phyloP scores from a whole-genome alignment of 1,140 invertebrate species.

The Zaprionus ornatus region DNA sequence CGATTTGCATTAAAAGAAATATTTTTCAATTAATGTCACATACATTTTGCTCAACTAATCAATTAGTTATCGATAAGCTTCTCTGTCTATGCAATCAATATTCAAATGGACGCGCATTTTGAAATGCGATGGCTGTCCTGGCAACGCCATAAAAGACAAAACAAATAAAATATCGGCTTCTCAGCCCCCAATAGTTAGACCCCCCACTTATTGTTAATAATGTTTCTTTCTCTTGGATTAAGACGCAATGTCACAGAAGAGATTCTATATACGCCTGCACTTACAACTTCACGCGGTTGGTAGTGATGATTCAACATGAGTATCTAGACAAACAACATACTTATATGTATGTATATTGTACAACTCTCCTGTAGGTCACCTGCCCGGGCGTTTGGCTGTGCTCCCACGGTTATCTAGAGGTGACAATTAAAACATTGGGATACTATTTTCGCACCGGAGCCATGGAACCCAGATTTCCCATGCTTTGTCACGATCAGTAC shows the following conservation, averaged over 20 bases:
- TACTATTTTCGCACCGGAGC: constrained; percentile 79
- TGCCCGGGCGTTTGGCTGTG: constrained; percentile 83
- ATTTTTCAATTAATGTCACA: neutral
- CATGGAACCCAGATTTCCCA: constrained; percentile 78
- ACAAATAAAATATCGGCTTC: constrained; percentile 45
- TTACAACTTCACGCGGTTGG: constrained; percentile 71
- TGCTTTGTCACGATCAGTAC: constrained; percentile 78
- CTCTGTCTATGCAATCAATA: constrained; percentile 17
- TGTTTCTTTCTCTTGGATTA: constrained; percentile 35
- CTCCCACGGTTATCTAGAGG: constrained; percentile 75
- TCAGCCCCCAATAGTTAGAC: constrained; percentile 29
- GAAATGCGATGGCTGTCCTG: constrained; percentile 46
- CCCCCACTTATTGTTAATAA: neutral
- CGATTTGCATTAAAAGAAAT: neutral
- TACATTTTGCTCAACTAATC: neutral
- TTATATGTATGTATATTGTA: neutral
- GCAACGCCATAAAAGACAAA: constrained; percentile 61
- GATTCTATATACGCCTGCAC: constrained; percentile 64
- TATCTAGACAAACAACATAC: no score
- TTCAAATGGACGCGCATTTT: constrained; percentile 24
- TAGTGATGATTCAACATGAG: neutral
- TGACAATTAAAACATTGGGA: constrained; percentile 75
- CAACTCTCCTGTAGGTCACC: constrained; percentile 56
- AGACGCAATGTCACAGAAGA: constrained; percentile 55
- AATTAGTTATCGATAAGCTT: constrained; percentile 9